Conservation (phyloP, 2,797 vertebrate genomes). For the Phataginus tricuspis region DNA sequence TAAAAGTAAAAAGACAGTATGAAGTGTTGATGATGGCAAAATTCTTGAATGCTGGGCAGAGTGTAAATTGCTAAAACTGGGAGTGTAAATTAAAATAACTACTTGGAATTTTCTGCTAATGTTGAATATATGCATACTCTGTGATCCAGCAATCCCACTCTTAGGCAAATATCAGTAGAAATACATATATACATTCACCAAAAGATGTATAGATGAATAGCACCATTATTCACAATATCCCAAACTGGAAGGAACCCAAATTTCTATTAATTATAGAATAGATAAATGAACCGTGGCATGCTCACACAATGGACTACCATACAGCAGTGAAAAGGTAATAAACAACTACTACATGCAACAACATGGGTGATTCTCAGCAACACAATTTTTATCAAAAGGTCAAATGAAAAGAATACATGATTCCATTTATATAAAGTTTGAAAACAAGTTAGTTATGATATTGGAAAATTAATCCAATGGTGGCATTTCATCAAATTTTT, state of each 20-base stretch:
- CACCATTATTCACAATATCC: not conserved
- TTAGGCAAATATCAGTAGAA: not conserved
- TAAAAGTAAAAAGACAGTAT: not conserved
- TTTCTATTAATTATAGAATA: not conserved
- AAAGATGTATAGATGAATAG: not conserved
- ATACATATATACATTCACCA: not conserved
- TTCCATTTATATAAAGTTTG: not conserved
- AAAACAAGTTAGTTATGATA: not conserved
- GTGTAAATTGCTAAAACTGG: not conserved
- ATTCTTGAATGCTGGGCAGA: not conserved
- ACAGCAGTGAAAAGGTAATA: not conserved
- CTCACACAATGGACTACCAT: not conserved
- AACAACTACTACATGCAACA: not conserved
- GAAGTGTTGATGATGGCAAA: not conserved
- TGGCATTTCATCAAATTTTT: no score
- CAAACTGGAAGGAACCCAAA: not conserved
- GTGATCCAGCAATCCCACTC: not conserved
- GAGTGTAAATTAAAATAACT: not conserved
- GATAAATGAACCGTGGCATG: not conserved
- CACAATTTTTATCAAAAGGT: not conserved
- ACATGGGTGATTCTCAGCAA: not conserved
- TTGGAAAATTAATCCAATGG: not conserved
- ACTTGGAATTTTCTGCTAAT: not conserved
- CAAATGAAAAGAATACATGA: not conserved
- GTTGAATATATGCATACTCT: not conserved